A percentile compares a stretch with the other conserved stretches of the same genome.
Evolutionary conservation across 2,113 vertebrate species (phyloP).

Genomic region (Macrotus californicus): DNA sequence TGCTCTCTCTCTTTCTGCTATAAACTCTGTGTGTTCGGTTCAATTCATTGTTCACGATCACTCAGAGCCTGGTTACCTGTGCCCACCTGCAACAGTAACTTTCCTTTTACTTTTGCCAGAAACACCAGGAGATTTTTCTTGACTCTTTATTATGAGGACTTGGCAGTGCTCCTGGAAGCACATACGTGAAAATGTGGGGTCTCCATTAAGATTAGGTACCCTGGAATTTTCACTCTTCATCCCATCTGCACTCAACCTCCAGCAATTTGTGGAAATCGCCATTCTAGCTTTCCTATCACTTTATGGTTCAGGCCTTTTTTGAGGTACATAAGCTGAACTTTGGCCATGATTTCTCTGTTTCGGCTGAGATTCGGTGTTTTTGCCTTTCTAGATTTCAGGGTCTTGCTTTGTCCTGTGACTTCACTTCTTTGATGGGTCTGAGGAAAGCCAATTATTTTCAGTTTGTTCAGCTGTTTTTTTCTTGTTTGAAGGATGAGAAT

Average conservation of each 20-base stretch:
- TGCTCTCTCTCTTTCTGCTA: too few relatives aligned
- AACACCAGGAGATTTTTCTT: neutral
- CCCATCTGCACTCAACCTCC: neutral
- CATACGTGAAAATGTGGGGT: neutral
- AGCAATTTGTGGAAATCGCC: neutral
- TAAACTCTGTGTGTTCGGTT: too few relatives aligned
- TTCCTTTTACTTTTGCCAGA: neutral
- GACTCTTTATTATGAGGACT: neutral
- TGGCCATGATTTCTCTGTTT: neutral
- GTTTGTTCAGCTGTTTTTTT: neutral
- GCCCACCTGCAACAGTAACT: neutral
- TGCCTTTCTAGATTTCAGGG: neutral
- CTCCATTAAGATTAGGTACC: neutral
- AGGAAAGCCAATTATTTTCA: neutral
- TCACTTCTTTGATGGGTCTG: neutral
- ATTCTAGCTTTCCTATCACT: neutral
- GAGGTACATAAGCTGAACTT: neutral
- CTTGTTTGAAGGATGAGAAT: neutral
- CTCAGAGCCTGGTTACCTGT: too few relatives aligned
- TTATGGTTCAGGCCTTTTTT: neutral
- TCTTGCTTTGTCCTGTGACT: neutral
- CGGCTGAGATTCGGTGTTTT: neutral
- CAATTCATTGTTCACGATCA: too few relatives aligned
- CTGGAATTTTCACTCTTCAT: neutral
- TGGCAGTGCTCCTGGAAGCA: neutral